Base-by-base conservation (phyloP, 2,113 vertebrate species). In the Cromileptes altivelis region DNA sequence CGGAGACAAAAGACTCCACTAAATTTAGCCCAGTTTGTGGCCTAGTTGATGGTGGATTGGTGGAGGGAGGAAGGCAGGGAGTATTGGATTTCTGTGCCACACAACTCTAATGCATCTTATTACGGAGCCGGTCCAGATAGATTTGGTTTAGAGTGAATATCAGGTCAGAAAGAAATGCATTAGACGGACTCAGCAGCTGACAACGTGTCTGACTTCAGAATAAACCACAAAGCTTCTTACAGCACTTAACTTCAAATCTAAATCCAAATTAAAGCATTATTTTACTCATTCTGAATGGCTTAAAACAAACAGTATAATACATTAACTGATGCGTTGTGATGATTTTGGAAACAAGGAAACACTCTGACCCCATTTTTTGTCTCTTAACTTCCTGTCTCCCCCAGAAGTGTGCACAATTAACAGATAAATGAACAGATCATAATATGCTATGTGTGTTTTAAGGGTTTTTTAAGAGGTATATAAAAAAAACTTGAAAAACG, bases 1-100 rank as follows among this genome's bases (percentile, higher is more conserved):
- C 62, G 23, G 68, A 80, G 71, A 78, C 70, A 78, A 80, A 76
- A 70, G 80, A 70, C 67, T 50, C 10, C 6, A 21, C 53, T 58
- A 52, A 75, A 75, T 87, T 74, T 77, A 85, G 58, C 55, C 49
- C 72, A 37, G 77, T 71, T 56, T 58, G 61, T 57, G 67, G 49
- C 14, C 65, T 15, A 18, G 56, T 69, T 67, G 18, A 65, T 62
- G n/a, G 74, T 37, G 58, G 52, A 57, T 53, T 64, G 70, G 56
- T 60, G 53, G 15, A 50, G 52, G 25, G 61, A 49, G 65, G 42
- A 72, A 73, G 45, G 4, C 79, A 70, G 49, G 63, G 70, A 85
- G 63, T 61, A 88, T 78, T 88, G 84, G 65, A 75, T 86, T 80
- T 85, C 75, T 77, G 74, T 58, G 70, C 70, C 73, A 78, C 70